Evolutionary conservation across 2,797 vertebrate genomes (phyloP), one percentile per base, ranked within the genome.

Genomic region (Percopsis omiscomaycus): DNA sequence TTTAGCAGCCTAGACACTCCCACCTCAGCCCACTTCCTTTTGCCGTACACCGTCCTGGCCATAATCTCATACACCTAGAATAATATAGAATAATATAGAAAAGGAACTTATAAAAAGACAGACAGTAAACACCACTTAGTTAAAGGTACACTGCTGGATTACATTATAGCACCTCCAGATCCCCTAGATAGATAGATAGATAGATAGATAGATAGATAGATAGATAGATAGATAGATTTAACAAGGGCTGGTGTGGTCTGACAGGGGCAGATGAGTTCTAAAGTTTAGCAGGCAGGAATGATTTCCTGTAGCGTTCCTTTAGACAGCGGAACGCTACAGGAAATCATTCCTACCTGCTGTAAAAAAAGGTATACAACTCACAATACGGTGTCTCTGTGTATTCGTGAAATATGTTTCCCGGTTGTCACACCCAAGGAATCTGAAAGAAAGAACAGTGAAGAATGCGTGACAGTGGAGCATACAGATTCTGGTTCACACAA

Each of bases 51-150:
- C 0, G 92, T 91, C 66, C 80, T 74, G n/a, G 90, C 80, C 28
- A 95, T 88, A 73, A 94, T 91, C 88, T 94, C 94, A 62, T 92
- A 89, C 59, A 94, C 90, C 93, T 94, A 80, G 53, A 75, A 62
- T 15, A n/a, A 52, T 27, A 10, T n/a, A n/a, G n/a, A n/a, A n/a
- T n/a, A n/a, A n/a, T 22, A 22, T 22, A 22, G 22, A 22, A 22
- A 22, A 22, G 22, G 22, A 22, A 22, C 22, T 22, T 22, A 22
- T 22, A 22, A 22, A 58, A 28, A 45, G n/a, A 46, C 9, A 13
- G 5, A 13, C 2, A 10, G 27, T 55, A n/a, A 22, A 22, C 22
- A 22, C 22, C 22, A 22, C 22, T 22, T 22, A 22, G 22, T n/a
- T n/a, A n/a, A n/a, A n/a, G n/a, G n/a, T n/a, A n/a, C n/a, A 22